Evolutionary conservation across 2,797 vertebrate species (phyloP).

Genomic region (Bradypodion ventrale): DNA sequence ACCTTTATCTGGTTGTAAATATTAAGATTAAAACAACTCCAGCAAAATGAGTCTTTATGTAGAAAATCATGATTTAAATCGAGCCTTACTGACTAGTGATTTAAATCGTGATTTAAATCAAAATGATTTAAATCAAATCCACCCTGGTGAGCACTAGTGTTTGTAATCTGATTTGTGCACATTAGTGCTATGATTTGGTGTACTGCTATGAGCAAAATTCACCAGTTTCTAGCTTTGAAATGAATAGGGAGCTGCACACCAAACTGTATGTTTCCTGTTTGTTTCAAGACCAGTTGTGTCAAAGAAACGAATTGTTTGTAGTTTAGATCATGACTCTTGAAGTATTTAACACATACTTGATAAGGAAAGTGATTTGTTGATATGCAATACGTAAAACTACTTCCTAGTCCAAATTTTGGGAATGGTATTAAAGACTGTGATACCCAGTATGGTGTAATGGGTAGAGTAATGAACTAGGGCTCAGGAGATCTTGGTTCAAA

Average conservation of each 20-base stretch:
- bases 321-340: background rate
- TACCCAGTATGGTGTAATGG: too few species aligned
- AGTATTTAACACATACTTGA: background rate
- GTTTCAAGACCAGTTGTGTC: background rate
- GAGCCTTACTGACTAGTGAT: too few species aligned
- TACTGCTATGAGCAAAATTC: background rate
- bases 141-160: background rate
- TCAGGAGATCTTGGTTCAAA: too few species aligned
- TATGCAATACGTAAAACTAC: background rate
- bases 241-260: background rate
- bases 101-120: too few species aligned
- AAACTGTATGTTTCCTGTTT: background rate
- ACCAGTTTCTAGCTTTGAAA: background rate
- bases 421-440: background rate
- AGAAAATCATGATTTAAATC: too few species aligned
- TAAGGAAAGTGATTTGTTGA: background rate
- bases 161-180: slow-evolving; percentile 6
- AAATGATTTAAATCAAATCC: too few species aligned
- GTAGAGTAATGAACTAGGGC: too few species aligned
- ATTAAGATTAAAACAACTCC: too few species aligned
- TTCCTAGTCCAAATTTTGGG: background rate
- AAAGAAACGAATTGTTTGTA: background rate
- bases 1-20: too few species aligned
- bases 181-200: background rate
- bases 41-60: too few species aligned